phyloP scores from a whole-genome alignment of 2,888 invertebrate species.

The Trachelus troglodyta region DNA sequence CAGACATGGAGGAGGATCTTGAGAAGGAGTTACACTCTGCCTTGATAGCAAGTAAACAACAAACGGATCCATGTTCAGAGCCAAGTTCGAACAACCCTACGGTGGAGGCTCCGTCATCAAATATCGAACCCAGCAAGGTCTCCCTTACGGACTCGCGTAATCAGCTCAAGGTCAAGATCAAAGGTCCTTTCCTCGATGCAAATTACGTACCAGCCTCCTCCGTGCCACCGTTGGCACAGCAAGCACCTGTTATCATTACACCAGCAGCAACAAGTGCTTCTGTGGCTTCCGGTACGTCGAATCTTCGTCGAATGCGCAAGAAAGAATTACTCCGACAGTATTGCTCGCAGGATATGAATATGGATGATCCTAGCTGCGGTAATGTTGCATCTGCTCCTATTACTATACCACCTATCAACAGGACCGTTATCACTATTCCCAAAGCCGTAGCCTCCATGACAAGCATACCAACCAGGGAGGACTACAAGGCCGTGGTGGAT shows the following conservation, averaged over 20 bases:
- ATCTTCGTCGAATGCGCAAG: constrained; percentile 87
- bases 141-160: constrained; percentile 84
- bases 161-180: constrained; percentile 90
- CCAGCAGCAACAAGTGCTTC: constrained; percentile 68
- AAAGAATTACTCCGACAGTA: constrained; percentile 88
- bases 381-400: constrained; percentile 71
- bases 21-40: constrained; percentile 81
- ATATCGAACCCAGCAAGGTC: constrained; percentile 72
- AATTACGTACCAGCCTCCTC: constrained; percentile 75
- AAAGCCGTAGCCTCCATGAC: constrained; percentile 92
- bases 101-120: constrained; percentile 60
- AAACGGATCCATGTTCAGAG: constrained; percentile 39
- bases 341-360: constrained; percentile 85
- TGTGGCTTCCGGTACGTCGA: constrained; percentile 75
- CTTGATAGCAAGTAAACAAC: constrained; percentile 69
- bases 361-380: constrained; percentile 77
- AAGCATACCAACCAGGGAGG: constrained; percentile 86
- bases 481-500: constrained; percentile 78
- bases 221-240: constrained; percentile 71
- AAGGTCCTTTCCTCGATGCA: constrained; percentile 85
- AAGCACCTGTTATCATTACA: constrained; percentile 59
- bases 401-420: constrained; percentile 72
- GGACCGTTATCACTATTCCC: constrained; percentile 84
- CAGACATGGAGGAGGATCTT: constrained; percentile 82
- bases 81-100: constrained; percentile 37